Evolutionary conservation across 2,888 invertebrate genomes (phyloP).

Genomic region (Torymus tubicola): DNA sequence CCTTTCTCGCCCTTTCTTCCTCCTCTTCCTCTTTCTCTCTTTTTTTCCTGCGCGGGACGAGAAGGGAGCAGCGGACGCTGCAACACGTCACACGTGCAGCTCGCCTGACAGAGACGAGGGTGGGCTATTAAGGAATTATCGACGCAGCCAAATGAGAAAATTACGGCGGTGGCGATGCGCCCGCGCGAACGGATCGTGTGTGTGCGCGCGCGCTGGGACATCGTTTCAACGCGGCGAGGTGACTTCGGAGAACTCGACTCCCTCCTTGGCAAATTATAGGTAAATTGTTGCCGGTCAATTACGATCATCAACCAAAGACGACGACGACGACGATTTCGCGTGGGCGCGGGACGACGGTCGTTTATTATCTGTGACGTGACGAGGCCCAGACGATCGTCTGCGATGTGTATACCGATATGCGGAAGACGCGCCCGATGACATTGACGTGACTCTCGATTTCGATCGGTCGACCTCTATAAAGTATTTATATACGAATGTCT

Average conservation of each 20-base stretch:
- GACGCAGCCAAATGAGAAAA: conserved; percentile 67
- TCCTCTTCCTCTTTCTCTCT: neutral
- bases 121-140: conserved; percentile 66
- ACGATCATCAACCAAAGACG: neutral
- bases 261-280: conserved; percentile 30
- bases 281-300: conserved; percentile 14
- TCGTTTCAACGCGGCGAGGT: neutral
- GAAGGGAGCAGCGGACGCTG: too few relatives aligned
- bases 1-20: neutral
- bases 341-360: too few relatives aligned
- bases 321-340: conserved; percentile 4
- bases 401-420: too few relatives aligned
- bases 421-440: too few relatives aligned
- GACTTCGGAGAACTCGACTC: conserved; percentile 27
- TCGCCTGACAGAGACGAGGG: conserved; percentile 53
- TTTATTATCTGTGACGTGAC: too few relatives aligned
- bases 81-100: neutral
- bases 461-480: too few relatives aligned
- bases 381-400: too few relatives aligned
- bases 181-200: conserved; percentile 34
- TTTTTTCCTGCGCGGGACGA: neutral
- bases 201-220: conserved; percentile 4
- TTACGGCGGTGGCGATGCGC: conserved; percentile 61
- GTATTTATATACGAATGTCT: too few relatives aligned
- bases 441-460: too few relatives aligned